Conservation (phyloP, 2,888 invertebrate species). For the Leptinotarsa haldemani region DNA sequence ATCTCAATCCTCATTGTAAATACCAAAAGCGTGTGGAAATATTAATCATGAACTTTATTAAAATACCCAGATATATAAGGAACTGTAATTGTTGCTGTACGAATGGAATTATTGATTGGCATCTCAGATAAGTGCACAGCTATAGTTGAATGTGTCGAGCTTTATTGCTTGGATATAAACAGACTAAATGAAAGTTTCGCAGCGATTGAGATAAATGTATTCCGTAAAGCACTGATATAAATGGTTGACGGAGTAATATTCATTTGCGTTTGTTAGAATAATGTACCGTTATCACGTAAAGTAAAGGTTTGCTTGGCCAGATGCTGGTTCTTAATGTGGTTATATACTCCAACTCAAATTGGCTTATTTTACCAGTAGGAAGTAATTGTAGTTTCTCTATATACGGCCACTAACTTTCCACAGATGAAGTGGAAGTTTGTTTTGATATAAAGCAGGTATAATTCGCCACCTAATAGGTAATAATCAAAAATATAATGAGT, state of each 20-base stretch:
- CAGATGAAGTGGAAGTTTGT: too few relatives aligned
- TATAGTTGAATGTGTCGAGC: slow-evolving; percentile 8
- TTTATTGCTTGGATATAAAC: slow-evolving; percentile 7
- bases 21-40: slow-evolving; percentile 8
- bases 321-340: background rate
- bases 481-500: too few relatives aligned
- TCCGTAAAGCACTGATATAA: slow-evolving; percentile 1
- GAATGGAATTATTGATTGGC: slow-evolving; percentile 14
- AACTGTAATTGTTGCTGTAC: slow-evolving; percentile 6
- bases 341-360: too few relatives aligned
- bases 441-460: too few relatives aligned
- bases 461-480: too few relatives aligned
- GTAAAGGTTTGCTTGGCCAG: background rate
- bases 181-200: slow-evolving; percentile 6
- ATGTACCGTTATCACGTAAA: slow-evolving; percentile 15
- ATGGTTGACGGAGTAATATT: slow-evolving; percentile 1
- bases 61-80: background rate
- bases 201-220: background rate
- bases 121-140: slow-evolving; percentile 4
- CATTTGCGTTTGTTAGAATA: background rate
- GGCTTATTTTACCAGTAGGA: too few relatives aligned
- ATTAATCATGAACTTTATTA: slow-evolving; percentile 6
- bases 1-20: background rate
- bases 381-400: too few relatives aligned
- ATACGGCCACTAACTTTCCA: too few relatives aligned